Evolutionary conservation across 2,888 invertebrate genomes (phyloP), one percentile per base, ranked within the genome.

Genomic region (Anthophora plumipes): DNA sequence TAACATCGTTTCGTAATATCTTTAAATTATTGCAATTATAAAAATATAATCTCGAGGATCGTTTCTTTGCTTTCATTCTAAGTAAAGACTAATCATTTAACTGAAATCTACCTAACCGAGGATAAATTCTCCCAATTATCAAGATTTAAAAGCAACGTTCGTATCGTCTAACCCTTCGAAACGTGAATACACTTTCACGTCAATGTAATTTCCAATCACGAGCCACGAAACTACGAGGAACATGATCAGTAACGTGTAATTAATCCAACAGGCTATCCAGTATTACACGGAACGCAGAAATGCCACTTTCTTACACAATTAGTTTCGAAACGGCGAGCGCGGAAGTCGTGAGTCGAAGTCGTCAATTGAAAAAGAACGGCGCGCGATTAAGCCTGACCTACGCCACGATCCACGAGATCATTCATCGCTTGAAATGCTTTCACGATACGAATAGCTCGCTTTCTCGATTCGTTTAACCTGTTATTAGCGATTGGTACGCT

Each of bases 391-490:
- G 31, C n/a, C 59, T 76, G 77, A 83, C 83, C 80, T 48, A 43
- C 57, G 74, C 61, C 73, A 72, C 68, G 52, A 59, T 59, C 20
- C 50, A 7, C 55, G 25, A 69, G 79, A 39, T 69, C 39, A 52
- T 60, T 64, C 46, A 20, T 9, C 46, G 57, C 57, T 43, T 69
- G 61, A 50, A 81, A 52, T 41, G 71, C 82, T 76, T 69, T 77
- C 61, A 68, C 71, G 55, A 69, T 66, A 60, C 80, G 76, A 86
- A 82, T 82, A 87, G 52, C 52, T 73, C 63, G 72, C 88, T 86
- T 86, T 86, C 88, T 77, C 74, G 68, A 61, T 57, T 9, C 55
- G 9, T 9, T 25, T 17, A 73, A 39, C 79, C 37, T 80, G 68
- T 78, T 64, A 84, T 85, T 85, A 88, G 37, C 41, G n/a, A 70